Base-by-base conservation (phyloP, 2,113 vertebrate species). In the Pollachius pollachius region DNA sequence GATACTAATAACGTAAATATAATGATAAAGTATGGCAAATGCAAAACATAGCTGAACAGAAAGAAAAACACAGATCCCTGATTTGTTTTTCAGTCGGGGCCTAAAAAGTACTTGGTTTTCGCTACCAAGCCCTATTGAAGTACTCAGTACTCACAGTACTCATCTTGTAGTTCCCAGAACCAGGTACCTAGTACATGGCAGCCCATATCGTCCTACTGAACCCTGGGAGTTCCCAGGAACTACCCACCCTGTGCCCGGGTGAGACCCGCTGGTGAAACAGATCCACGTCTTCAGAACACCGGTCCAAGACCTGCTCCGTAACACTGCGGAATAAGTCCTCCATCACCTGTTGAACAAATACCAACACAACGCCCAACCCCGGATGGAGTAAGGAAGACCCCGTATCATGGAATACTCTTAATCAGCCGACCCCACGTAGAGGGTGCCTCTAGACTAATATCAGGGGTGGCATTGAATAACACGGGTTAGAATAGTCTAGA, bases 191-290 rank as follows among this genome's bases (percentile, higher is more conserved):
- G 30, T 34, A 2, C 30, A 1, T 34, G 6, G 30, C 30, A 34
- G 30, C 30, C 30, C 30, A 34, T 34, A 34, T 34, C 9, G 41
- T 48, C 41, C 8, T 48, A 48, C 41, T 13, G 41, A 48, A 48
- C 41, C 41, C 41, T 48, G 41, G 41, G 8, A 13, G 41, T 13
- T 13, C 41, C 41, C 8, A 9, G 41, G 72, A 65, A 67, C 68
- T 67, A 74, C 88, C 88, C 92, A 99, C 97, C 94, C 92, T 90
- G 82, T 96, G 94, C 80, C 92, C 93, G 76, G 95, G 94, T 84
- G 94, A 90, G 75, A 98, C 58, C 64, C 93, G 91, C 82, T 91
- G 95, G 84, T 97, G 95, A 90, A 96, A 97, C 66, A 97, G 91
- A 18, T 92, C 92, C 69, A 96, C 81, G 81, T 99, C 97, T 30